A percentile compares a stretch with the other conserved stretches of the same genome.
phyloP scores from a whole-genome alignment of 2,113 vertebrate species.

The Otis tarda region DNA sequence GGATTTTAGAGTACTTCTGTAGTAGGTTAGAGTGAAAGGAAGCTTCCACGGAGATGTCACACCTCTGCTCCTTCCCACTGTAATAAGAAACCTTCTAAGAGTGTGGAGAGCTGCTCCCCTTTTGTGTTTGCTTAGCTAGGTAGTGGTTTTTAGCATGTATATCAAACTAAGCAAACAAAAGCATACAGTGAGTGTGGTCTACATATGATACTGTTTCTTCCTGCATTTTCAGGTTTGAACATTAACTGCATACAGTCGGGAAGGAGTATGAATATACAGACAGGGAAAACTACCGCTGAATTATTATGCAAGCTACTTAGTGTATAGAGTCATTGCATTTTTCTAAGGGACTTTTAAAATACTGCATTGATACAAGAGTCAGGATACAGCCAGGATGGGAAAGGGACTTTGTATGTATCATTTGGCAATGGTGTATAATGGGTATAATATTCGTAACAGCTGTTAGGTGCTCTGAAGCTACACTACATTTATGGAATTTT shows the following conservation, averaged over 20 bases:
- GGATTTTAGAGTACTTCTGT: background rate
- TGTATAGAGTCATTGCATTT: background rate
- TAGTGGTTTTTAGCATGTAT: background rate
- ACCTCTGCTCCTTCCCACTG: background rate
- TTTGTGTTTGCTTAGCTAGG: constrained; percentile 1
- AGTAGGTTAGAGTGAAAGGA: background rate
- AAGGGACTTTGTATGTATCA: background rate
- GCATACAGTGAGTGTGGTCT: background rate
- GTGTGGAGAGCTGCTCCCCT: background rate
- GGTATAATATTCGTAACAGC: constrained; percentile 8
- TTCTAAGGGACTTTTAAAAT: constrained; percentile 31
- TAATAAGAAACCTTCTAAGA: background rate
- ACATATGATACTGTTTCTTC: constrained; percentile 12
- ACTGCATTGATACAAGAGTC: background rate
- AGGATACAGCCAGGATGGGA: constrained; percentile 3
- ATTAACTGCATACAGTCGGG: constrained; percentile 8
- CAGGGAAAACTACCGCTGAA: constrained; percentile 5
- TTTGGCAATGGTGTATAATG: background rate
- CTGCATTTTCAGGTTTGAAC: constrained; percentile 38
- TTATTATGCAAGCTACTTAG: constrained; percentile 16
- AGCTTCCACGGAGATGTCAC: background rate
- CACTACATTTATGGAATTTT: constrained; percentile 71
- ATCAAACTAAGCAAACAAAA: constrained; percentile 25
- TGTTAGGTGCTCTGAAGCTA: constrained; percentile 45
- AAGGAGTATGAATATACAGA: background rate